A percentile compares a stretch with the other conserved stretches of the same genome.
These are phyloP conservation scores for Megathymus violae DNA, from an alignment of 1,140 invertebrate species.

Conservation along the genomic window DNA sequence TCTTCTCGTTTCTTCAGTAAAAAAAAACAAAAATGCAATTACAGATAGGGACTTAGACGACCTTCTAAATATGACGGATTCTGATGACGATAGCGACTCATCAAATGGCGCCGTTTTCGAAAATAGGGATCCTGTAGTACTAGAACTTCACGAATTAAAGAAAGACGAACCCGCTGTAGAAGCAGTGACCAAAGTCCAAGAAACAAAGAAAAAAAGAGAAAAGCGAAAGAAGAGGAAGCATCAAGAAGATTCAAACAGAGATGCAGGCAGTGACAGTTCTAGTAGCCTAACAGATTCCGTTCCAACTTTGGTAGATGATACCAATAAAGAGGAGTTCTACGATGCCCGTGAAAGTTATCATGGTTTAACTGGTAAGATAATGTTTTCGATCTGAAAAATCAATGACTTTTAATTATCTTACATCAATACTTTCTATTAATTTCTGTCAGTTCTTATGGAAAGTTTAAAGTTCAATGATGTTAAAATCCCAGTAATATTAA, in stretches of 20 bases:
- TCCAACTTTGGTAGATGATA: constrained; percentile 35
- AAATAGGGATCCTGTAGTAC: constrained; percentile 39
- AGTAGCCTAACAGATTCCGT: constrained; percentile 44
- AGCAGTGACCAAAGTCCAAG: constrained; percentile 14
- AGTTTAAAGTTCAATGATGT: too few relatives aligned
- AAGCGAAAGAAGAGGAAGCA: constrained; percentile 47
- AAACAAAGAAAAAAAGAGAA: constrained; percentile 45
- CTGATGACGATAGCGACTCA: constrained; percentile 38
- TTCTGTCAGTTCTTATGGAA: too few relatives aligned
- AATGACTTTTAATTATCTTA: too few relatives aligned
- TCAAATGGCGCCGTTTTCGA: constrained; percentile 44
- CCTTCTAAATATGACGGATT: constrained; percentile 39
- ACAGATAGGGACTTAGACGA: constrained; percentile 38
- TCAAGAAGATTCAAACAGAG: constrained; percentile 21
- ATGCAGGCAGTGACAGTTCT: constrained; percentile 37
- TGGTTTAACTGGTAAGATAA: constrained; percentile 52
- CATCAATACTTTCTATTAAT: too few relatives aligned
- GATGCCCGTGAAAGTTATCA: constrained; percentile 66
- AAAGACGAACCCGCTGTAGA: constrained; percentile 45
- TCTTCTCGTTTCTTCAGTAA: neutral
- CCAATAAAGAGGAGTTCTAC: constrained; percentile 60
- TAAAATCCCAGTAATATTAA: too few relatives aligned
- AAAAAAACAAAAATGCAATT: constrained; percentile 11
- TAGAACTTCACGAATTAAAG: constrained; percentile 56
- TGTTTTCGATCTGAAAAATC: too few relatives aligned